Evolutionary conservation across 2,797 vertebrate species (phyloP).

Genomic region (Saguinus oedipus): DNA sequence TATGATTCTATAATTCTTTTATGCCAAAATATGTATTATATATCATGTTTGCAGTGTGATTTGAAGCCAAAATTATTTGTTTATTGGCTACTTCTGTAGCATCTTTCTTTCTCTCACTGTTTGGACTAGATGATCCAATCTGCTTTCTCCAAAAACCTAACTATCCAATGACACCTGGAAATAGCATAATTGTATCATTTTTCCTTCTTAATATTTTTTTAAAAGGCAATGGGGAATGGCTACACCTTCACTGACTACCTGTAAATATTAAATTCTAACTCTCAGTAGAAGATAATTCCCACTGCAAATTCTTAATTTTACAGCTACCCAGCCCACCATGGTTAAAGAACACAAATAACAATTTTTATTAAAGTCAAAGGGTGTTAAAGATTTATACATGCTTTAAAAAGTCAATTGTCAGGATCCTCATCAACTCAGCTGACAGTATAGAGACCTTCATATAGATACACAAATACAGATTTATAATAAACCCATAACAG

Average conservation of each 20-base stretch:
- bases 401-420: not conserved
- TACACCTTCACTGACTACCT: not conserved
- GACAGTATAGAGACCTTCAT: not conserved
- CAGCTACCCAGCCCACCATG: not conserved
- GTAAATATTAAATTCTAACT: slow-evolving; percentile 45
- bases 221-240: not conserved
- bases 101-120: not conserved
- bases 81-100: not conserved
- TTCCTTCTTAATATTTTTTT: not conserved
- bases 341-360: not conserved
- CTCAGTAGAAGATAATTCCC: not conserved
- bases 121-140: slow-evolving; percentile 37
- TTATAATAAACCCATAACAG: not conserved
- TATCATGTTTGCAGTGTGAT: not conserved
- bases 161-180: not conserved
- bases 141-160: not conserved
- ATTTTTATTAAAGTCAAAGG: slow-evolving; percentile 19
- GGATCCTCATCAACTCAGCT: not conserved
- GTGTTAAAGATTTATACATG: not conserved
- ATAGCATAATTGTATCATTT: not conserved
- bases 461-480: not conserved
- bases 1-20: slow-evolving; percentile 22
- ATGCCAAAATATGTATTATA: not conserved
- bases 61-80: slow-evolving; percentile 12
- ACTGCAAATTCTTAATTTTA: slow-evolving; percentile 8